Evolutionary conservation across 2,888 invertebrate genomes (phyloP), one percentile per base, ranked within the genome.

Genomic region (Scaptomyza tumidula): DNA sequence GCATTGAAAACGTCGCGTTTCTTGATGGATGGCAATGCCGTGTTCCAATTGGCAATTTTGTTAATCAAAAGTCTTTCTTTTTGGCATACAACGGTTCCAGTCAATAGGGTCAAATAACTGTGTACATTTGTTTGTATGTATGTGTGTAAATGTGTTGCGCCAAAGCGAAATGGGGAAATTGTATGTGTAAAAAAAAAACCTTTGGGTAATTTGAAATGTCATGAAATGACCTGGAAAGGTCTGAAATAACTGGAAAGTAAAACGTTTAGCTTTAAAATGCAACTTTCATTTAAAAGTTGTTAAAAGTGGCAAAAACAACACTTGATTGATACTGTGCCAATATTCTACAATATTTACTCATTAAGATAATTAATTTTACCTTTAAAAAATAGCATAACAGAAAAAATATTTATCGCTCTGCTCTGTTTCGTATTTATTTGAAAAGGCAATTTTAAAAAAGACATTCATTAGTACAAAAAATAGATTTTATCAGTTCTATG

Each of bases 1-100:
- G 77, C 82, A 81, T 79, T 79, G 79, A 71, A 79, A 76, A 81
- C 53, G 63, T 54, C 53, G 19, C 64, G 14, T 43, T 46, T 35
- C 31, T 48, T 52, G 59, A 69, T 69, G 46, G 29, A 53, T 73
- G 60, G 43, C 57, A 29, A 62, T 59, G 59, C 55, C 65, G 70
- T 71, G 62, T 66, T 66, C 74, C 74, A 75, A 75, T 74, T 65
- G 70, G 41, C 62, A 70, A 53, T 53, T 62, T 35, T 39, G 62
- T 45, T 75, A 75, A 70, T 63, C 49, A 75, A 71, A 63, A 57
- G 45, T 63, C 57, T 71, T 68, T 63, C 53, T 61, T 60, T 67
- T 63, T 66, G 57, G 54, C 66, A 29, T 48, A 58, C 65, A 69
- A 57, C 64, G 66, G 61, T 53, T 33, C 13, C 56, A 48, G 66